Base-by-base conservation (phyloP, 2,888 invertebrate species). In the Tetropium fuscum region DNA sequence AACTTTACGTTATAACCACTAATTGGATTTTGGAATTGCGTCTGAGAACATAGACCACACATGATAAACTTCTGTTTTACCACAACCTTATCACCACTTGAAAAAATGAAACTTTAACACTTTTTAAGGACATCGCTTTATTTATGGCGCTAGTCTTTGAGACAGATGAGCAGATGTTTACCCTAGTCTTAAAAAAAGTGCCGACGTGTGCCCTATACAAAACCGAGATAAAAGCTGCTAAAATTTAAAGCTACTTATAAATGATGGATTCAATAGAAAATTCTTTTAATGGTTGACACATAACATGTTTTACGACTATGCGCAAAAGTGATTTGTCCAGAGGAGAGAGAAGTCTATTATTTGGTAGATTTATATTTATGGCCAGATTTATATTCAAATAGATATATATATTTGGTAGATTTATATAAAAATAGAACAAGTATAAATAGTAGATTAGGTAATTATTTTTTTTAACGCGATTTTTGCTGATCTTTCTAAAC, bases 81-180 rank as follows among this genome's bases (percentile, higher is more conserved):
- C 10, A 44, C 43, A 25, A 5, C 43, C 20, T 57, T 57, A 57
- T 57, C 56, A 43, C 43, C 19, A 16, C 25, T 32, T 57, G 40
- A 43, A 10, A 48, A 32, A 43, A 18, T 19, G 25, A 20, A 27
- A 44, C 36, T 49, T 47, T 57, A 48, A 57, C 56, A 57, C 56
- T 57, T 43, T 34, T 47, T 34, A 6, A 49, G 56, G 19, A 36
- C 25, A 18, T 16, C 11, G 10, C 13, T 19, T 57, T 57, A 57
- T 57, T 51, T 49, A 57, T 57, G 43, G 47, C 3, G 13, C 34
- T 1, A 27, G 49, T 43, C 34, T 25, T 15, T 10, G 15, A 27
- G 36, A 49, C 34, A 32, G 43, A 49, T n/a, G 34, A 32, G 49
- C 56, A 57, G 56, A 57, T 57, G 56, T 38, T 51, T 11, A 25